Conservation (phyloP, 2,888 invertebrate species). For the Drosophila fulvimacula region DNA sequence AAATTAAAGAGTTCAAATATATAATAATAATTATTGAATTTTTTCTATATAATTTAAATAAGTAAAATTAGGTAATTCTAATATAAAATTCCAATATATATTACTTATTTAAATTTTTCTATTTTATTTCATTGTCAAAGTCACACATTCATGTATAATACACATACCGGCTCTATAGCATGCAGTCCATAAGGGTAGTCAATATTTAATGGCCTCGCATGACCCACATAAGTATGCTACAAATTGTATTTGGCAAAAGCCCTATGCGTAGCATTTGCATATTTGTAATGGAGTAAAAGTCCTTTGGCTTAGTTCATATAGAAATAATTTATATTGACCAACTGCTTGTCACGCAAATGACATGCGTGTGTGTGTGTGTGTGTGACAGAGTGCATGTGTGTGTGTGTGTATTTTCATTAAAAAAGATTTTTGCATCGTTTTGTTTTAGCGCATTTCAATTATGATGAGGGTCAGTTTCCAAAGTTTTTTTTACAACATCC, state of each 20-base stretch:
- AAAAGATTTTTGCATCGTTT: constrained; percentile 49
- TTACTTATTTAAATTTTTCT: no score
- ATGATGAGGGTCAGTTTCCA: constrained; percentile 67
- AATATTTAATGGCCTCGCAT: background rate
- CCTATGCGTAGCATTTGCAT: constrained; percentile 29
- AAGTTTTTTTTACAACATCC: constrained; percentile 47
- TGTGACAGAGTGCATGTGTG: background rate
- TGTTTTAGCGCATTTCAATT: constrained; percentile 66
- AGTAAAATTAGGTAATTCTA: no score
- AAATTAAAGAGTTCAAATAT: no score
- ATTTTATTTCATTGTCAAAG: no score
- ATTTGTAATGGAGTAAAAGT: constrained; percentile 16
- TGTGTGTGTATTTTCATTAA: constrained; percentile 32
- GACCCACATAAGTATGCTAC: constrained; percentile 16
- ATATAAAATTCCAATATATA: no score
- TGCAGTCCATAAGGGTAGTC: no score
- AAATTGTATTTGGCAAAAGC: constrained; percentile 17
- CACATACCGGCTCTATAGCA: background rate
- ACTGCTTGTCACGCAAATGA: constrained; percentile 32
- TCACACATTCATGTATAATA: no score
- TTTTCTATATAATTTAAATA: no score
- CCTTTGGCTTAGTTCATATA: constrained; percentile 34
- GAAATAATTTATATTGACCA: constrained; percentile 36
- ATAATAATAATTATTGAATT: no score
- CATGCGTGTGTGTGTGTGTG: constrained; percentile 12